Conservation (phyloP, 2,888 invertebrate genomes). For the Drosophila recens region DNA sequence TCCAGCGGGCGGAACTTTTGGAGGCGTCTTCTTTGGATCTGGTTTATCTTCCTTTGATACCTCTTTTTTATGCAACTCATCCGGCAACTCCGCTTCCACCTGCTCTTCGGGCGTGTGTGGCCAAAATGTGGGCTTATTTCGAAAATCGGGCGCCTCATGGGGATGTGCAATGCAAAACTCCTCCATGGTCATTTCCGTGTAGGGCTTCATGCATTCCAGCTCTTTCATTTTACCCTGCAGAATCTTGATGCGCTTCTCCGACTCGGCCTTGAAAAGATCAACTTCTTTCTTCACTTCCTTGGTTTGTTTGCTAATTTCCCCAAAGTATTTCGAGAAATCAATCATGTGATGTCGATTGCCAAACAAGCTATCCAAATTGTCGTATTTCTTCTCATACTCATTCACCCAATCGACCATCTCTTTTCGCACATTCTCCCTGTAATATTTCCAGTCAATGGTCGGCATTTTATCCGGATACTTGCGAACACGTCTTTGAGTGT, state of each 20-base stretch:
- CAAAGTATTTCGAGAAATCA: constrained; percentile 75
- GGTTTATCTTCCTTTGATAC: constrained; percentile 16
- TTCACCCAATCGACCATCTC: constrained; percentile 92
- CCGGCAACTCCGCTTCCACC: constrained; percentile 20
- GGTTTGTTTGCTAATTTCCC: constrained; percentile 88
- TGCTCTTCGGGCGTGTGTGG: constrained; percentile 91
- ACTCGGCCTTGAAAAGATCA: constrained; percentile 60
- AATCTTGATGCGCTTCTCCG: constrained; percentile 79
- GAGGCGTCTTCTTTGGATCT: constrained; percentile 22
- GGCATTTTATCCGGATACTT: constrained; percentile 89
- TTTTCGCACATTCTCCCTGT: constrained; percentile 89
- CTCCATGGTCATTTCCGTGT: constrained; percentile 93
- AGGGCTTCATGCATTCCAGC: constrained; percentile 89
- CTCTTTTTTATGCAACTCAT: not conserved
- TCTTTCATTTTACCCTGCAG: constrained; percentile 88
- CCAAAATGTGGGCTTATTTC: constrained; percentile 92
- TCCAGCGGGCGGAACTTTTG: constrained; percentile 24
- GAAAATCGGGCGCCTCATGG: constrained; percentile 88
- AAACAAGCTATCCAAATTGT: constrained; percentile 68
- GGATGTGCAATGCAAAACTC: constrained; percentile 91
- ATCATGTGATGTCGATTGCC: constrained; percentile 59
- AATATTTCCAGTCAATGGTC: constrained; percentile 92
- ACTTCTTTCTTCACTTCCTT: constrained; percentile 86
- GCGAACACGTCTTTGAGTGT: constrained; percentile 60
- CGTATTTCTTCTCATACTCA: constrained; percentile 92